These are phyloP conservation scores for Seriola aureovittata DNA, from an alignment of 2,113 vertebrate species.

Conservation along the genomic window DNA sequence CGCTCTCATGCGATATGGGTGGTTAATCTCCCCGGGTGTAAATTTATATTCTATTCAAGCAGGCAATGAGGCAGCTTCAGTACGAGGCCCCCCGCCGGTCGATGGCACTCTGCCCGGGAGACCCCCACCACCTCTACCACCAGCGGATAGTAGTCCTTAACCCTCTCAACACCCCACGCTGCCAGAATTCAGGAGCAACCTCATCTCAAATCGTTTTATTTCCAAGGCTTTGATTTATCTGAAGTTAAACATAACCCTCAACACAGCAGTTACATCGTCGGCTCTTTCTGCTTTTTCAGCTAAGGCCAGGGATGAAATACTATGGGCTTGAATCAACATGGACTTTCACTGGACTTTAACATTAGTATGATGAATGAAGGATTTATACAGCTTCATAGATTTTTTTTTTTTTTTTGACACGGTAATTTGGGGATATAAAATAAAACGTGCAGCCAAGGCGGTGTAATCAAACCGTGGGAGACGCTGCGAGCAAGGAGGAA, in stretches of 20 bases:
- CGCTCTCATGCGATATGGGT: conserved; percentile 59
- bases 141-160: conserved; percentile 61
- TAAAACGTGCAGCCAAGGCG: conserved; percentile 60
- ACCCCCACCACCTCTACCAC: conserved; percentile 34
- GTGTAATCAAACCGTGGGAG: conserved; percentile 72
- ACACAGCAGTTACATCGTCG: conserved; percentile 14
- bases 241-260: conserved; percentile 29
- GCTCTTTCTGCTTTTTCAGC: conserved; percentile 30
- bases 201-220: conserved; percentile 49
- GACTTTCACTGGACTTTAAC: conserved; percentile 64
- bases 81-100: conserved; percentile 44
- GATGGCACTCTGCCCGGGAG: conserved; percentile 61
- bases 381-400: conserved; percentile 55
- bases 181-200: conserved; percentile 32
- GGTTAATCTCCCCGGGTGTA: conserved; percentile 51
- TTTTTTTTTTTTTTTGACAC: conserved; percentile 31
- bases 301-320: conserved; percentile 62
- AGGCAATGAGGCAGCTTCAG: conserved; percentile 50
- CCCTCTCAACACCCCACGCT: conserved; percentile 62
- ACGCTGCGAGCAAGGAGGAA: conserved; percentile 41
- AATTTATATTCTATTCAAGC: conserved; percentile 73
- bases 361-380: conserved; percentile 61
- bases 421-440: conserved; percentile 66
- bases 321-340: conserved; percentile 65
- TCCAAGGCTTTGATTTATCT: conserved; percentile 61